Evolutionary conservation across 2,113 vertebrate genomes (phyloP).

Genomic region (Coracopsis vasa): DNA sequence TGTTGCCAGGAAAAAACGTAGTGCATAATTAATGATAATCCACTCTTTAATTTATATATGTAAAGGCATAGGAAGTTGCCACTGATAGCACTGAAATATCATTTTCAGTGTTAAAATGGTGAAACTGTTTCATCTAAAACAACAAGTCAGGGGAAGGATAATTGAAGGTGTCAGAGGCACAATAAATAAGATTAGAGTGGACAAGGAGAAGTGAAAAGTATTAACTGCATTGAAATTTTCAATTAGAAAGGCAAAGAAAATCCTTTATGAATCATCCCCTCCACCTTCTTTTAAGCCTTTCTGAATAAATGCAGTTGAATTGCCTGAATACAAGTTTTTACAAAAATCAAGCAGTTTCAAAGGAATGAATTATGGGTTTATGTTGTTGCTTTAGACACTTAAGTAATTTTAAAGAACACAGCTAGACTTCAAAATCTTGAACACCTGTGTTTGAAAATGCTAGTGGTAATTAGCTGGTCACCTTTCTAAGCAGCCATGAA

Average conservation of each 20-base stretch:
- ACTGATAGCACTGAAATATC: conserved; percentile 63
- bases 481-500: background rate
- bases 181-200: conserved; percentile 73
- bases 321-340: background rate
- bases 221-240: conserved; percentile 60
- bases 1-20: conserved; percentile 74
- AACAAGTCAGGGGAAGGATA: conserved; percentile 56
- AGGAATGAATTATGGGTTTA: background rate
- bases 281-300: conserved; percentile 1
- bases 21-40: conserved; percentile 79
- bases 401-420: background rate
- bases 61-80: conserved; percentile 65
- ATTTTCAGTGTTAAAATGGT: conserved; percentile 55
- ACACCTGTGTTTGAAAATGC: background rate
- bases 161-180: conserved; percentile 67
- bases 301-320: conserved; percentile 9
- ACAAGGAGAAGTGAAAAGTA: conserved; percentile 52
- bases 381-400: background rate
- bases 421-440: background rate
- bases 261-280: conserved; percentile 35
- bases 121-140: conserved; percentile 63
- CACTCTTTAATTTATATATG: conserved; percentile 70
- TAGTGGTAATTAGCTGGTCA: background rate
- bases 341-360: conserved; percentile 9
- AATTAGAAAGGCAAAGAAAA: conserved; percentile 53